phyloP scores from a whole-genome alignment of 2,797 vertebrate genomes.

The Platalea minor region DNA sequence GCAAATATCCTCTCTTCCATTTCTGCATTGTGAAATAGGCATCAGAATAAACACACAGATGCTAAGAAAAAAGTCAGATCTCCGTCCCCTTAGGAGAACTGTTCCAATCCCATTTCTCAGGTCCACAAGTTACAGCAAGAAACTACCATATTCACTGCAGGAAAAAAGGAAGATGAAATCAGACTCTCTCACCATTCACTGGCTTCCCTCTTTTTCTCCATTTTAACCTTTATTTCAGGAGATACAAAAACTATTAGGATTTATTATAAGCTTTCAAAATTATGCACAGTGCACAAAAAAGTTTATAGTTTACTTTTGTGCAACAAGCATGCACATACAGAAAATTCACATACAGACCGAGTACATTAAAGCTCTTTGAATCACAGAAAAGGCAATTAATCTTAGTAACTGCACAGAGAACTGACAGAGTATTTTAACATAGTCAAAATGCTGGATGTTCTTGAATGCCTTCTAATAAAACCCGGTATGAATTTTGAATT shows the following conservation, averaged over 20 bases:
- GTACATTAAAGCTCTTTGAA: not conserved
- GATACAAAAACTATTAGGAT: not conserved
- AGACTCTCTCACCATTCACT: not conserved
- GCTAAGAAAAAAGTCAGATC: not conserved
- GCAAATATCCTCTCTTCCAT: not conserved
- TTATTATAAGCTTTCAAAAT: not conserved
- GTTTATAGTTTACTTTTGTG: not conserved
- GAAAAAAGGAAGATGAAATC: not conserved
- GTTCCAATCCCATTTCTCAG: not conserved
- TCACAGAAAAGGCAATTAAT: slow-evolving; percentile 42
- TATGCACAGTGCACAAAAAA: not conserved
- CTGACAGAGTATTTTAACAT: slow-evolving; percentile 4
- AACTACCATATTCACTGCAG: not conserved
- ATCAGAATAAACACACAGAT: not conserved
- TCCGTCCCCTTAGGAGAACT: not conserved
- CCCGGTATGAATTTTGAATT: not conserved
- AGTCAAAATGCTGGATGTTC: not conserved
- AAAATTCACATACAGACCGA: not conserved
- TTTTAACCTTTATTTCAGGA: not conserved
- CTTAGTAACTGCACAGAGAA: not conserved
- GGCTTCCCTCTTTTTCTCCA: not conserved
- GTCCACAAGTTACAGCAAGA: not conserved
- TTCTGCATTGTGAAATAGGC: not conserved
- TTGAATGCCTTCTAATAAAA: slow-evolving; percentile 31
- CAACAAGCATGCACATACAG: not conserved